Evolutionary conservation across 2,888 invertebrate species (phyloP).

Genomic region (Melitaea athalia): DNA sequence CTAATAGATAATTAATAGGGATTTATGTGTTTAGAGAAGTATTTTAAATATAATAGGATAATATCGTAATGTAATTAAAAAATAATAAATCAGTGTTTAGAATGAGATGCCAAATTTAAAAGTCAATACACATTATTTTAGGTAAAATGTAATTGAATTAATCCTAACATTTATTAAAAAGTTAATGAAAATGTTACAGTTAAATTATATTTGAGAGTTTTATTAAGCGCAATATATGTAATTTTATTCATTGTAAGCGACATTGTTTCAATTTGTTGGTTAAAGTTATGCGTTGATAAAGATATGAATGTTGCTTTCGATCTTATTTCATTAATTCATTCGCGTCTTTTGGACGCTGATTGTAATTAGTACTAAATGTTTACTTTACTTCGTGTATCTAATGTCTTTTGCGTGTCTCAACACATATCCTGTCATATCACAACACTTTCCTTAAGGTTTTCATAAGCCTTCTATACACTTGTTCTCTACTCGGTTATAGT

Average conservation of each 20-base stretch:
- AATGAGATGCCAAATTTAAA: constrained; percentile 85
- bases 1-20: constrained; percentile 79
- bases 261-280: constrained; percentile 81
- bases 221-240: constrained; percentile 80
- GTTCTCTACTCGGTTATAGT: constrained; percentile 42
- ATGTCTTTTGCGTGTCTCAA: constrained; percentile 30
- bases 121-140: constrained; percentile 86
- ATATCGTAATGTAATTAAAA: constrained; percentile 73
- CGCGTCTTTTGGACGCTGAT: constrained; percentile 21
- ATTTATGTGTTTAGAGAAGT: constrained; percentile 82
- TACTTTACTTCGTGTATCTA: constrained; percentile 19
- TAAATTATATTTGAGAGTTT: constrained; percentile 83
- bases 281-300: constrained; percentile 79
- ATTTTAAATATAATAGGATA: constrained; percentile 81
- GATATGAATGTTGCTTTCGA: constrained; percentile 70
- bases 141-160: constrained; percentile 81
- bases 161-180: constrained; percentile 81
- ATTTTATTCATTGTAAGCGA: constrained; percentile 81
- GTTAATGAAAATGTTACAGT: constrained; percentile 81
- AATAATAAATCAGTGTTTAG: constrained; percentile 80
- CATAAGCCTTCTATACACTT: constrained; percentile 61
- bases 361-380: constrained; percentile 32
- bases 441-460: constrained; percentile 50
- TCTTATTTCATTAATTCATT: constrained; percentile 35
- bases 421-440: constrained; percentile 76